Percentiles rank a stretch among this genome's conserved stretches.
Conservation (phyloP, 2,888 invertebrate genomes). For the Agriopis leucophaearia region DNA sequence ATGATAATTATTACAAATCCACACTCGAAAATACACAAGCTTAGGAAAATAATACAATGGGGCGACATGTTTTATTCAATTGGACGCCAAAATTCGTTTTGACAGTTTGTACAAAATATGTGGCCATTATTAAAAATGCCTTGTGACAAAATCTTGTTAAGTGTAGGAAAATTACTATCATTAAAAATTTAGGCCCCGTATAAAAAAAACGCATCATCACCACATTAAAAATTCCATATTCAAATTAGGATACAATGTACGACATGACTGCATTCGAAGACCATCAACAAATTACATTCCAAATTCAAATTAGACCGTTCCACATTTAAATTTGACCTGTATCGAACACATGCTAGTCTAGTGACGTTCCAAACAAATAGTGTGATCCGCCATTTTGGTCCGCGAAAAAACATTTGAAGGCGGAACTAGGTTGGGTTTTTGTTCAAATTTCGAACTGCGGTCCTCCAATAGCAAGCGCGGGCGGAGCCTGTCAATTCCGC, state of each 20-base stretch:
- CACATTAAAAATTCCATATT: neutral
- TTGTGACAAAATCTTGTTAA: too few relatives aligned
- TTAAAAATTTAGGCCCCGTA: neutral
- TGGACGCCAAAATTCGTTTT: too few relatives aligned
- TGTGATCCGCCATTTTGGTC: slow-evolving; percentile 80
- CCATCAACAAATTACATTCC: slow-evolving; percentile 18
- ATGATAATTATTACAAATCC: too few relatives aligned
- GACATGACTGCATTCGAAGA: slow-evolving; percentile 10
- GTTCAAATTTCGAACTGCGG: slow-evolving; percentile 81
- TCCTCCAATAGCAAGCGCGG: slow-evolving; percentile 83
- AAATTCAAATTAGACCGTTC: slow-evolving; percentile 33
- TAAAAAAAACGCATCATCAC: neutral
- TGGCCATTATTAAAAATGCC: too few relatives aligned
- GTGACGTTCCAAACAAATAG: slow-evolving; percentile 77
- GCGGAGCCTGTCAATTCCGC: slow-evolving; percentile 82
- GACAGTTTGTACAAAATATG: too few relatives aligned
- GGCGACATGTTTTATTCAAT: too few relatives aligned
- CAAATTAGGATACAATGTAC: neutral
- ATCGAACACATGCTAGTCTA: slow-evolving; percentile 59
- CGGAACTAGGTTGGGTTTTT: slow-evolving; percentile 85
- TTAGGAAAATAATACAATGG: too few relatives aligned
- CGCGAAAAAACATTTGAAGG: slow-evolving; percentile 84
- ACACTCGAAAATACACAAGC: too few relatives aligned
- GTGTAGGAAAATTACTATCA: too few relatives aligned
- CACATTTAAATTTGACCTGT: slow-evolving; percentile 54